Base-by-base conservation (phyloP, 92 coral and sea anemone species). In the Heteractis magnifica region DNA sequence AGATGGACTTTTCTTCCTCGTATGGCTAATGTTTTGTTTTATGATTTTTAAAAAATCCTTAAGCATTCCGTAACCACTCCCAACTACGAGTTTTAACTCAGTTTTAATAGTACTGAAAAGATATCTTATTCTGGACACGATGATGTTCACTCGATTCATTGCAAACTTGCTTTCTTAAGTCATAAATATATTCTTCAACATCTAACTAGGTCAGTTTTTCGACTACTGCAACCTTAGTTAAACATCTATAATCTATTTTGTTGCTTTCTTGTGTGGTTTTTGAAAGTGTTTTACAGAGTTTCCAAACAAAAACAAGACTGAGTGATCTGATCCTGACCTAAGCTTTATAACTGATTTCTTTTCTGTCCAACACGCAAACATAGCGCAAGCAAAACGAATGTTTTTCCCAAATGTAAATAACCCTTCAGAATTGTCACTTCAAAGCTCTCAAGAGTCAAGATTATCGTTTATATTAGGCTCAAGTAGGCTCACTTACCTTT, bases 341-440 rank as follows among this genome's bases (percentile, higher is more conserved):
- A 34, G 44, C 44, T 34, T 34, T 34, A 16, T 8, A 5, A 26
- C 21, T 41, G 55, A 0, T 75, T 41, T 75, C 59, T 75, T 75
- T 18, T 6, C 79, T 52, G 59, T 3, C 79, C 44, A 75, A 75
- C 10, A 34, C 44, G 44, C 44, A 75, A 52, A 75, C 79, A 75
- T 49, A 49, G 79, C 8, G 60, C 85, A 87, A 77, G 85, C 84
- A 91, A 91, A 91, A 91, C 92, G 92, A 91, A 76, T 70, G 80
- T 80, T 62, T 62, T 65, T 74, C 85, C 44, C 71, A 76, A 84
- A 91, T 89, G 98, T 91, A 91, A 94, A 94, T 85, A 94, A 80
- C 85, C 81, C 92, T 88, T 84, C 86, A 82, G 79, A 87, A 74
- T 78, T 91, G 94, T 91, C 98, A 91, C 77, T 84, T 87, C 74